Percentiles rank a stretch among this genome's conserved stretches.
Conservation (phyloP, 2,888 invertebrate genomes). For the Branchellion lobata region DNA sequence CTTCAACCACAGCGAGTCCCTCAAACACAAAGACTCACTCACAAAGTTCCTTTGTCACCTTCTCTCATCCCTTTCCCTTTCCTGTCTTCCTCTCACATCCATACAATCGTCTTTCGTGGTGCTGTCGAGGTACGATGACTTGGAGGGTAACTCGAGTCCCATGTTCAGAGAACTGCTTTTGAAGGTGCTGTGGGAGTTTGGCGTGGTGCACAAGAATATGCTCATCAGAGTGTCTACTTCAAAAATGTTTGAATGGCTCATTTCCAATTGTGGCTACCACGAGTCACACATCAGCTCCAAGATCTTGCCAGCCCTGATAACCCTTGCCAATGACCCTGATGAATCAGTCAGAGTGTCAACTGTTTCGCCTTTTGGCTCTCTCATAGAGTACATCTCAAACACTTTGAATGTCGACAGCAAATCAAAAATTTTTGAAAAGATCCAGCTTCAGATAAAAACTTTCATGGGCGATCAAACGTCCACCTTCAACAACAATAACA, state of each 20-base stretch:
- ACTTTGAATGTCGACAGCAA: conserved; percentile 51
- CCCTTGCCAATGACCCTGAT: conserved; percentile 72
- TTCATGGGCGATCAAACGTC: conserved; percentile 63
- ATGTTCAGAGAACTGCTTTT: conserved; percentile 68
- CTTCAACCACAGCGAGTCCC: neutral
- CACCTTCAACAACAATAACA: conserved; percentile 14
- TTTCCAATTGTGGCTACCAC: conserved; percentile 66
- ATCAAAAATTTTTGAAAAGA: conserved; percentile 60
- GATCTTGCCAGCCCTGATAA: conserved; percentile 72
- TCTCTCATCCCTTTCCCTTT: conserved; percentile 65
- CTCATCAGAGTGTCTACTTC: conserved; percentile 69
- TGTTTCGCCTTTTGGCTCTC: conserved; percentile 69
- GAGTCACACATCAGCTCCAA: conserved; percentile 67
- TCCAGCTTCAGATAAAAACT: conserved; percentile 62
- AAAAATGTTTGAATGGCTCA: conserved; percentile 66
- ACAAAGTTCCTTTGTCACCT: conserved; percentile 60
- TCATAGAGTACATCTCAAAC: conserved; percentile 64
- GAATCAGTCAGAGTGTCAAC: conserved; percentile 70
- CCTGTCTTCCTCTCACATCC: conserved; percentile 65
- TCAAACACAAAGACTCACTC: conserved; percentile 49
- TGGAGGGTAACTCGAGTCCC: conserved; percentile 35
- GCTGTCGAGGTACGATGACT: conserved; percentile 57
- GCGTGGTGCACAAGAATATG: conserved; percentile 70
- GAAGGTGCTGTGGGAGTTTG: conserved; percentile 69
- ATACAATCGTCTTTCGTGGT: conserved; percentile 59